Conservation (phyloP, 2,888 invertebrate species). For the Baccha elongata region DNA sequence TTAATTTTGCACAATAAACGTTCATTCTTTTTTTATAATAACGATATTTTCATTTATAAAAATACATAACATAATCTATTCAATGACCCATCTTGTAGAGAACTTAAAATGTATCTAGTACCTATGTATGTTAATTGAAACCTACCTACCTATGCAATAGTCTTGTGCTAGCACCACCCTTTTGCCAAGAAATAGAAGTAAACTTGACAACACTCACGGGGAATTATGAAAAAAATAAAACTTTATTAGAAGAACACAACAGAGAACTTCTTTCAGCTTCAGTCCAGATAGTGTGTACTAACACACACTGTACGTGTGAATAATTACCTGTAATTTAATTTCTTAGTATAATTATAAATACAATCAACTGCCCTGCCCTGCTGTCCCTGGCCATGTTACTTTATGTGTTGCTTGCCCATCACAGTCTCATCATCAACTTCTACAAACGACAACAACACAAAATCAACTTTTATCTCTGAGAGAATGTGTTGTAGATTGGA, state of each 20-base stretch:
- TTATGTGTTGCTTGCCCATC: constrained; percentile 41
- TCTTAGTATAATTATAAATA: constrained; percentile 66
- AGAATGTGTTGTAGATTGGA: constrained; percentile 31
- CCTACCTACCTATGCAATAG: too few species aligned
- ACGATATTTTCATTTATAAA: too few species aligned
- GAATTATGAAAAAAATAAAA: background rate
- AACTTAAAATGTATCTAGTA: too few species aligned
- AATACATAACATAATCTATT: too few species aligned
- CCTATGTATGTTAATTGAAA: too few species aligned
- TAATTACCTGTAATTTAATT: constrained; percentile 71
- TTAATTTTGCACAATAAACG: too few species aligned
- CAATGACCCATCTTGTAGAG: too few species aligned
- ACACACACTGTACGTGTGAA: constrained; percentile 57
- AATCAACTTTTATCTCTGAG: constrained; percentile 27
- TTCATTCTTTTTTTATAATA: too few species aligned
- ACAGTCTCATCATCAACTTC: constrained; percentile 29
- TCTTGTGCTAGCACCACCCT: constrained; percentile 21
- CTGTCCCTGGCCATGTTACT: background rate
- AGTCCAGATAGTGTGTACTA: constrained; percentile 1
- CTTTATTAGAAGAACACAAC: background rate
- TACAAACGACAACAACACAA: constrained; percentile 14
- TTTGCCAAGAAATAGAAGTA: constrained; percentile 10
- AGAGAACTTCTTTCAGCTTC: constrained; percentile 5
- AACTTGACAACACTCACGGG: constrained; percentile 16
- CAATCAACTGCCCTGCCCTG: background rate